Evolutionary conservation across 2,113 vertebrate genomes (phyloP), one percentile per base, ranked within the genome.

Genomic region (Marmota flaviventris): DNA sequence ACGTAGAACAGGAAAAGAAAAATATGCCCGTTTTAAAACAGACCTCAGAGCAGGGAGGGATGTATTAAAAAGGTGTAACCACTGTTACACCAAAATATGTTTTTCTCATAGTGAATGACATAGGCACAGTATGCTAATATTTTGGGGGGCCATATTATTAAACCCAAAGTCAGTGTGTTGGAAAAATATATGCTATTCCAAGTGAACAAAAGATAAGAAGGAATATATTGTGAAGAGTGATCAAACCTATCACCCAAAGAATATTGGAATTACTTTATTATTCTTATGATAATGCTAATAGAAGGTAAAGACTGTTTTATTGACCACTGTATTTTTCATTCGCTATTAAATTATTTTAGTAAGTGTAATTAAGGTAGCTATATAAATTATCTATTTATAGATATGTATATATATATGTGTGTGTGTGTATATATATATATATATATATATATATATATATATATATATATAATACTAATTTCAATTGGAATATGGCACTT

Each of bases 201-300:
- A 53, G 32, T 88, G 56, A 77, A 95, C 76, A 48, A 88, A 22
- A 94, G 37, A 89, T n/a, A 77, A 76, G 16, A 95, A 51, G 67
- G 48, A n/a, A 32, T 61, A 91, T 75, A 51, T 79, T 79, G 22
- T 16, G 11, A 87, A n/a, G 1, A 88, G 34, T n/a, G 53, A 76
- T 61, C 37, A 13, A 85, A 32, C 48, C 3, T 70, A 39, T 79
- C 25, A 24, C 27, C 85, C 45, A 73, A 86, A 89, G n/a, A 85
- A n/a, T 78, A 89, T 14, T 78, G 24, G 95, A 91, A 89, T 85
- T 84, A 77, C 3, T 70, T 79, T 85, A 29, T 45, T 7, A 45
- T 45, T 45, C 45, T 97, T 18, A 83, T n/a, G 18, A 16, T 94
- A 82, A 89, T 89, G 24, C 7, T 96, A 61, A 78, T 25, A 61